These are phyloP conservation scores for Petrocephalus zakoni DNA, from an alignment of 2,113 vertebrate genomes.

Conservation along the genomic window DNA sequence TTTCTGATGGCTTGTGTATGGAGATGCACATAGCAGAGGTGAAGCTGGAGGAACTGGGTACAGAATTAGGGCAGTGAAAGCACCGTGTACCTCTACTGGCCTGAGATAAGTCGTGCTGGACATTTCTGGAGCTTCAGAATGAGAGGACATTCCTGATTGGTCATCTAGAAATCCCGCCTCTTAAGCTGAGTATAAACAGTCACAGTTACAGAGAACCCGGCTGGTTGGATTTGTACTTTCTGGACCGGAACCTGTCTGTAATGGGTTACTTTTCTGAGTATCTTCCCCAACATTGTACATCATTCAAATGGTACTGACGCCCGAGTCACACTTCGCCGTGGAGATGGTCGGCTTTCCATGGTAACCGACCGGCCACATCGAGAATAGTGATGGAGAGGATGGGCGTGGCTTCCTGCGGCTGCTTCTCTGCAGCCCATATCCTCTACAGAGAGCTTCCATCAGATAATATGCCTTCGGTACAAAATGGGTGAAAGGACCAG, in stretches of 20 bases:
- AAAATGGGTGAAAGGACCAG: not conserved
- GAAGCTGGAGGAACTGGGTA: not conserved
- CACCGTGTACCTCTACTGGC: not conserved
- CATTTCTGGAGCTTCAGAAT: not conserved
- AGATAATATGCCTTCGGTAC: not conserved
- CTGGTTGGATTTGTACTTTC: too few relatives aligned
- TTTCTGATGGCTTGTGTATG: conserved; percentile 27
- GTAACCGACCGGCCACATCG: conserved; percentile 41
- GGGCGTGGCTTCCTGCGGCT: too few relatives aligned
- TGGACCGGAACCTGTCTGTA: too few relatives aligned
- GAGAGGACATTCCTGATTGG: not conserved
- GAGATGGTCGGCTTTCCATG: conserved; percentile 51
- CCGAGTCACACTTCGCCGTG: conserved; percentile 39
- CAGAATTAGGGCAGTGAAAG: conserved; percentile 29
- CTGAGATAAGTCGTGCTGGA: conserved; percentile 24
- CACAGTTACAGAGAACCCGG: too few relatives aligned
- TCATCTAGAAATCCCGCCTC: not conserved
- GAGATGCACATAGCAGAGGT: not conserved
- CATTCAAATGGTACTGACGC: not conserved
- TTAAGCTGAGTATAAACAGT: not conserved
- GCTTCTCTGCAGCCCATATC: not conserved
- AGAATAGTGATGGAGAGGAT: not conserved
- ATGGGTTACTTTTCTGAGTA: too few relatives aligned
- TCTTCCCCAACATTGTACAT: too few relatives aligned
- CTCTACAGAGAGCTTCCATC: not conserved